Conservation (phyloP, 2,888 invertebrate genomes). For the Perdita meconis region DNA sequence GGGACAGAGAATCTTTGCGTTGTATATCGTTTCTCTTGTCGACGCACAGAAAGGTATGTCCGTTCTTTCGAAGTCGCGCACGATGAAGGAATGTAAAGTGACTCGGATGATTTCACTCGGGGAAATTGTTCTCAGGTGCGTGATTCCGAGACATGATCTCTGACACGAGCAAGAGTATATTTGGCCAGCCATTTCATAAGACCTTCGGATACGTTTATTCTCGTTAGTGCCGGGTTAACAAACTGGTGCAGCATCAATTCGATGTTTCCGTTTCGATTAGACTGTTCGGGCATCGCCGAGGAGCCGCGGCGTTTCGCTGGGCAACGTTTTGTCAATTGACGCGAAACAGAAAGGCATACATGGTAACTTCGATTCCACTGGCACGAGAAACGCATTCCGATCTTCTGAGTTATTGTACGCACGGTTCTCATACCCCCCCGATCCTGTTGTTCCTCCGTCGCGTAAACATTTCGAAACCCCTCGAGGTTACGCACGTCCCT, state of each 20-base stretch:
- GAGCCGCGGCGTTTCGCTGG: slow-evolving; percentile 3
- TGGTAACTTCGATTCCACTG: slow-evolving; percentile 57
- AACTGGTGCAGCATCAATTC: slow-evolving; percentile 29
- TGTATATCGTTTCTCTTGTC: slow-evolving; percentile 29
- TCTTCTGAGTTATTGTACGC: slow-evolving; percentile 66
- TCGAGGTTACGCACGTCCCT: slow-evolving; percentile 5
- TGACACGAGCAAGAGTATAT: slow-evolving; percentile 61
- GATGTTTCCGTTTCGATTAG: slow-evolving; percentile 35
- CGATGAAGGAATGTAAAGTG: slow-evolving; percentile 25
- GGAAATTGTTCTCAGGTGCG: slow-evolving; percentile 31
- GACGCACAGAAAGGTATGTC: slow-evolving; percentile 9
- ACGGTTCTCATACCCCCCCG: slow-evolving; percentile 46
- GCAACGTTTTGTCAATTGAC: slow-evolving; percentile 1
- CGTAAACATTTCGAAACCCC: slow-evolving; percentile 44
- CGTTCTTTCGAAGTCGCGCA: slow-evolving; percentile 12
- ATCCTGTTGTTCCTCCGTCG: slow-evolving; percentile 35
- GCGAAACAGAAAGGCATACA: slow-evolving; percentile 31
- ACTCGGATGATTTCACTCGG: slow-evolving; percentile 9
- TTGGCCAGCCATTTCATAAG: slow-evolving; percentile 68
- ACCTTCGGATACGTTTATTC: slow-evolving; percentile 47
- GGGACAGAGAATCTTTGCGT: slow-evolving; percentile 54
- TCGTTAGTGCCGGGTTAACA: slow-evolving; percentile 37
- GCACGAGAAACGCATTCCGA: slow-evolving; percentile 70
- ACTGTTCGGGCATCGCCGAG: slow-evolving; percentile 1
- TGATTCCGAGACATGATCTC: slow-evolving; percentile 46